Conservation (phyloP, 2,797 vertebrate species). For the Bradypodion ventrale region DNA sequence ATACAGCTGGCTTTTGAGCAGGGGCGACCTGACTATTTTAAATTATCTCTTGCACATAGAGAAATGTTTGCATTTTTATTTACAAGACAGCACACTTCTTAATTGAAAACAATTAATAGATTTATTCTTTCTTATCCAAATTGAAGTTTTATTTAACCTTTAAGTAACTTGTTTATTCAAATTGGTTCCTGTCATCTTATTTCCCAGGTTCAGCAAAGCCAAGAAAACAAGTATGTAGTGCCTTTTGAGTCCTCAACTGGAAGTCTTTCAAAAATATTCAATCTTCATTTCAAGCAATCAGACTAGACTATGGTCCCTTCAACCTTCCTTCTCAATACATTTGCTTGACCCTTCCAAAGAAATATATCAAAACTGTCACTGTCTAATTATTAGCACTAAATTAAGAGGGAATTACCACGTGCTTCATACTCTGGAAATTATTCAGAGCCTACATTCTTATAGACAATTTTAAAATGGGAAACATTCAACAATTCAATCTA, state of each 20-base stretch:
- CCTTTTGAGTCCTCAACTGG: conserved; percentile 9
- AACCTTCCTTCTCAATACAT: conserved; percentile 3
- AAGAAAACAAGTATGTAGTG: conserved; percentile 5
- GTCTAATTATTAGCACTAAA: conserved; percentile 40
- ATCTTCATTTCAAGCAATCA: conserved; percentile 16
- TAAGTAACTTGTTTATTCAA: not conserved
- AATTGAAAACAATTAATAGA: conserved; percentile 33
- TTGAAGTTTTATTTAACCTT: conserved; percentile 24
- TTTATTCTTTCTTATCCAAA: conserved; percentile 6
- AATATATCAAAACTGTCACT: conserved; percentile 20
- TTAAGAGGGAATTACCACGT: conserved; percentile 36
- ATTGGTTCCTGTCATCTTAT: conserved; percentile 2
- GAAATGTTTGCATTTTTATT: not conserved
- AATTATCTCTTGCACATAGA: conserved; percentile 31
- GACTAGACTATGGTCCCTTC: conserved; percentile 26
- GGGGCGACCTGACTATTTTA: conserved; percentile 32
- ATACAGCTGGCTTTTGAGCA: too few species aligned
- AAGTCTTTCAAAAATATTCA: conserved; percentile 44
- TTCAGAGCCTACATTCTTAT: conserved; percentile 26
- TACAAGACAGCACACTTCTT: conserved; percentile 27
- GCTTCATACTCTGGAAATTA: conserved; percentile 26
- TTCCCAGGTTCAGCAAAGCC: conserved; percentile 39
- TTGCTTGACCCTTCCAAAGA: not conserved
- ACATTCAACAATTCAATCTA: not conserved
- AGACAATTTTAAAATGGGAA: not conserved